Percentiles rank a stretch among this genome's conserved stretches.
Conservation (phyloP, 2,888 invertebrate genomes). For the Drosophila borealis region DNA sequence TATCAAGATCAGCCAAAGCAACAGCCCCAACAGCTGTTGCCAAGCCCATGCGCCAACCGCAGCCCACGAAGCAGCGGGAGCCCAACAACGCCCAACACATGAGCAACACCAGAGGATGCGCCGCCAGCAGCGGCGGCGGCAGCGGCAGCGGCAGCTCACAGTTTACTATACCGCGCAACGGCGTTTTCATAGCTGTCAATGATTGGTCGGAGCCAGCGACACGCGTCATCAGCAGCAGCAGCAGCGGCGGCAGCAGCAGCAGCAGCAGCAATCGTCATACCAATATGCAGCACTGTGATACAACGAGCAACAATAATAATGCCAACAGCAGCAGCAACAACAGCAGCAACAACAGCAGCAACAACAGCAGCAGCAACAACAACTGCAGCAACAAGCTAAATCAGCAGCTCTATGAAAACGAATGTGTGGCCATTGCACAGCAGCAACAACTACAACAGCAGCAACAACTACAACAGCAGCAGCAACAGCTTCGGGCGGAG, state of each 20-base stretch:
- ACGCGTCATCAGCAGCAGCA: conserved; percentile 38
- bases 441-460: conserved; percentile 46
- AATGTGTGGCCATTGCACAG: conserved; percentile 75
- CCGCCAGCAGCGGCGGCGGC: conserved; percentile 27
- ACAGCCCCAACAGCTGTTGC: conserved; percentile 33
- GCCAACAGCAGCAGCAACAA: conserved; percentile 29
- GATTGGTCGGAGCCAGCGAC: conserved; percentile 85
- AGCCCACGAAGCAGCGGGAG: conserved; percentile 13
- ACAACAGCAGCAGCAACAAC: conserved; percentile 37
- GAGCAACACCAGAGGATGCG: conserved; percentile 14
- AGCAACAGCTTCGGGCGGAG: conserved; percentile 18
- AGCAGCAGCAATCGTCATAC: conserved; percentile 30
- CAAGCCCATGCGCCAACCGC: conserved; percentile 22
- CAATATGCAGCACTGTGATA: conserved; percentile 51
- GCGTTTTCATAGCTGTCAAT: conserved; percentile 88
- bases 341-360: conserved; percentile 34
- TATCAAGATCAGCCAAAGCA: conserved; percentile 75
- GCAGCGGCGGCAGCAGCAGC: conserved; percentile 31
- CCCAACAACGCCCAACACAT: conserved; percentile 20
- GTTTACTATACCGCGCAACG: conserved; percentile 85
- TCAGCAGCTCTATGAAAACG: conserved; percentile 83
- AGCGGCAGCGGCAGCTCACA: conserved; percentile 45
- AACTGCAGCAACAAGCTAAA: conserved; percentile 54
- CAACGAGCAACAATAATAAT: conserved; percentile 45
- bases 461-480: conserved; percentile 29